These are phyloP conservation scores for Odocoileus hemionus DNA, from an alignment of 2,113 vertebrate genomes.

Conservation along the genomic window DNA sequence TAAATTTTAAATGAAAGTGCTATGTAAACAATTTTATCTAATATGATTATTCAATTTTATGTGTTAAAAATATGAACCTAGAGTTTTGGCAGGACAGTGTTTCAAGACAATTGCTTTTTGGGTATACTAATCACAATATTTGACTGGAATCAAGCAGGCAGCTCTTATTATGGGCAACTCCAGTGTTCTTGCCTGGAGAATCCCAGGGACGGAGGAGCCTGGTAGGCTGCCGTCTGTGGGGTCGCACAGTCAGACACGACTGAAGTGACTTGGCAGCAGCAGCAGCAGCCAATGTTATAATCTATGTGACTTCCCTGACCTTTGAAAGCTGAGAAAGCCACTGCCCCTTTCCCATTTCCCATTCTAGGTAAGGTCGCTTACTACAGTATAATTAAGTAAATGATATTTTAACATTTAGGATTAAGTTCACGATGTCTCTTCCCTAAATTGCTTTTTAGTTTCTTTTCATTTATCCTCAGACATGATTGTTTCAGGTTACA, in stretches of 20 bases:
- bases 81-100: background rate
- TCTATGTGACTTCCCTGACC: background rate
- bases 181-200: no score
- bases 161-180: background rate
- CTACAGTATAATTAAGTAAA: background rate
- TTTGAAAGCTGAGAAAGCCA: background rate
- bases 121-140: background rate
- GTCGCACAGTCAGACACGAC: no score
- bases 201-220: no score
- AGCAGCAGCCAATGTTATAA: background rate
- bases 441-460: background rate
- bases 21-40: background rate
- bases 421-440: background rate
- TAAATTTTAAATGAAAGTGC: background rate
- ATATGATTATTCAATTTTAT: background rate
- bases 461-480: background rate
- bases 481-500: background rate
- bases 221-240: no score
- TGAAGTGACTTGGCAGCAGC: no score
- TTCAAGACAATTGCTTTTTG: background rate
- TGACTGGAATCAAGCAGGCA: background rate
- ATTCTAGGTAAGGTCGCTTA: background rate
- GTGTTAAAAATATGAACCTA: slow-evolving; percentile 1
- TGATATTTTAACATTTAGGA: background rate
- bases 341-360: background rate